These are phyloP conservation scores for Hoplias malabaricus DNA, from an alignment of 2,113 vertebrate species.

Conservation along the genomic window DNA sequence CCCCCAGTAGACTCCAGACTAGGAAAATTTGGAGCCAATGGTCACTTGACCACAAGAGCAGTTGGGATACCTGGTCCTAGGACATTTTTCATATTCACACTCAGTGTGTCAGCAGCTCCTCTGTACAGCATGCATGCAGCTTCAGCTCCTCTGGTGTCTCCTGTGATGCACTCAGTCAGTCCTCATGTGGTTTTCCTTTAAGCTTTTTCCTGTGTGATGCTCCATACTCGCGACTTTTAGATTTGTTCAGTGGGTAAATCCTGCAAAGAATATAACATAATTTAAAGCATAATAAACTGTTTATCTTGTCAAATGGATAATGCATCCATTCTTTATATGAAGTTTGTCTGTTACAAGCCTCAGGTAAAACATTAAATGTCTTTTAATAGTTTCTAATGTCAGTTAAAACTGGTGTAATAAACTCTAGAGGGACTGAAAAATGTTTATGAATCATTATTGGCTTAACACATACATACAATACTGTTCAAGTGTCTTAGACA, in stretches of 20 bases:
- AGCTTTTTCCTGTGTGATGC: slow-evolving; percentile 82
- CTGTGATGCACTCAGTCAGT: slow-evolving; percentile 57
- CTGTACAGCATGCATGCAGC: slow-evolving; percentile 36
- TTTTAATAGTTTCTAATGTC: too few relatives aligned
- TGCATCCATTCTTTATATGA: neutral
- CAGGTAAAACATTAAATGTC: too few relatives aligned
- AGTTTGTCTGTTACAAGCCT: too few relatives aligned
- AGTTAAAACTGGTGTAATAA: too few relatives aligned
- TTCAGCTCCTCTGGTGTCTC: neutral
- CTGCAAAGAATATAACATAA: slow-evolving; percentile 62
- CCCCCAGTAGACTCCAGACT: neutral
- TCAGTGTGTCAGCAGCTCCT: neutral
- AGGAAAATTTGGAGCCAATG: neutral
- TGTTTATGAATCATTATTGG: too few relatives aligned
- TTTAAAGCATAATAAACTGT: neutral
- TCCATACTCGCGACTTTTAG: slow-evolving; percentile 84
- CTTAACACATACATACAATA: too few relatives aligned
- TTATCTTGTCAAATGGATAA: neutral
- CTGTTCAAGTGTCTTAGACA: too few relatives aligned
- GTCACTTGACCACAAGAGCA: neutral
- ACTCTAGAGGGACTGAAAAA: too few relatives aligned
- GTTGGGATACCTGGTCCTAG: neutral
- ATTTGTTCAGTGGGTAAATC: slow-evolving; percentile 83
- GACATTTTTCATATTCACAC: slow-evolving; percentile 2
- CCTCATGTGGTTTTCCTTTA: slow-evolving; percentile 71